A percentile compares a stretch with the other conserved stretches of the same genome.
Evolutionary conservation across 2,888 invertebrate genomes (phyloP).

Genomic region (Caenorhabditis panamensis): DNA sequence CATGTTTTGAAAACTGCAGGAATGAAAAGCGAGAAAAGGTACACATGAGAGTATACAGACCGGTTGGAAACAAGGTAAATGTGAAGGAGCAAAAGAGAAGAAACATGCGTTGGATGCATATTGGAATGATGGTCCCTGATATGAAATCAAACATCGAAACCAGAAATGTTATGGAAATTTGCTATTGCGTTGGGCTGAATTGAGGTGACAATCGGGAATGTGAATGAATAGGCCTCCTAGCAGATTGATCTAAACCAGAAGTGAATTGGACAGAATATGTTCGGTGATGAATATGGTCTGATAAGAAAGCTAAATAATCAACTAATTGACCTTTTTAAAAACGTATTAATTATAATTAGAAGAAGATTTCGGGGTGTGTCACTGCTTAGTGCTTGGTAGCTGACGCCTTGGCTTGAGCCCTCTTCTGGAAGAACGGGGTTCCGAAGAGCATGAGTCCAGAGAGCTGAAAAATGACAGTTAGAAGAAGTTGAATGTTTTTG

Average conservation of each 20-base stretch:
- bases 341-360: conserved; percentile 4
- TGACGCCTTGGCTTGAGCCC: conserved; percentile 28
- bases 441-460: conserved; percentile 77
- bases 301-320: too few species aligned
- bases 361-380: conserved; percentile 21
- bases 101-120: too few species aligned
- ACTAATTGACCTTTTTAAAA: too few species aligned
- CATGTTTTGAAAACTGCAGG: too few species aligned
- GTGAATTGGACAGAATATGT: conserved; percentile 44
- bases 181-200: conserved; percentile 28
- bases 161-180: conserved; percentile 38
- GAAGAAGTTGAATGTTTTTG: not conserved
- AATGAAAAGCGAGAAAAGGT: too few species aligned
- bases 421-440: conserved; percentile 71
- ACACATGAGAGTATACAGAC: too few species aligned
- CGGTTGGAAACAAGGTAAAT: too few species aligned
- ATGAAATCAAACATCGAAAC: too few species aligned
- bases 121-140: too few species aligned
- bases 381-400: conserved; percentile 35
- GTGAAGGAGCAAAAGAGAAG: too few species aligned
- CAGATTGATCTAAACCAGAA: too few species aligned
- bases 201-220: conserved; percentile 51
- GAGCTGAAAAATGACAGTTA: conserved; percentile 50
- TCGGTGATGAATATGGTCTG: conserved; percentile 39
- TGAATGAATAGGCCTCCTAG: conserved; percentile 30